Evolutionary conservation across 2,888 invertebrate species (phyloP), one percentile per base, ranked within the genome.

Genomic region (Heliconius cydno): DNA sequence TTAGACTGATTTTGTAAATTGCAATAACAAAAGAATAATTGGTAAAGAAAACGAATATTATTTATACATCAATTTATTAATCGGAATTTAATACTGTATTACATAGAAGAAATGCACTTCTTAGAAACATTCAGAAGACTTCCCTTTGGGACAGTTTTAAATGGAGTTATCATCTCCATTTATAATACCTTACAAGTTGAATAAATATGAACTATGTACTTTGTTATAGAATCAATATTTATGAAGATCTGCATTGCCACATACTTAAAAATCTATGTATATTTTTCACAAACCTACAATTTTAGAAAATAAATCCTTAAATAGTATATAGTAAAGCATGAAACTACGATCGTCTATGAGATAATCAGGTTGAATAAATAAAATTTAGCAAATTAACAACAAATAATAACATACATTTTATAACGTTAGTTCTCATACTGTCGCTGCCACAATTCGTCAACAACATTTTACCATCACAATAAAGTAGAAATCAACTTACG

Each of bases 51-150:
- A 80, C 52, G 3, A 72, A 34, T 25, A 38, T 65, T 68, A 77
- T 81, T 92, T 90, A 92, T 93, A 94, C 92, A 95, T 95, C 91
- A 93, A 94, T 95, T 95, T 95, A 95, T 93, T 95, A 95, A 93
- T 94, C 94, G 90, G 96, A 96, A 96, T 96, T 96, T 97, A 97
- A 97, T 97, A 97, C 97, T 97, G 97, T 97, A 97, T 97, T 97
- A 97, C 97, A 97, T 97, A 97, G 97, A 97, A 97, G 97, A 97
- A 97, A 97, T 97, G 97, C 97, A 97, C 97, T 97, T 97, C 96
- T 96, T 96, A 96, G 97, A 97, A 97, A 97, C 97, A 97, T 97
- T 97, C 97, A 97, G 97, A 97, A 97, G 97, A 97, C 97, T 96
- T 95, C 95, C 95, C 94, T 94, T 93, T 91, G 95, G 95, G 95